Evolutionary conservation across 2,113 vertebrate species (phyloP).

Genomic region (Microtus richardsoni): DNA sequence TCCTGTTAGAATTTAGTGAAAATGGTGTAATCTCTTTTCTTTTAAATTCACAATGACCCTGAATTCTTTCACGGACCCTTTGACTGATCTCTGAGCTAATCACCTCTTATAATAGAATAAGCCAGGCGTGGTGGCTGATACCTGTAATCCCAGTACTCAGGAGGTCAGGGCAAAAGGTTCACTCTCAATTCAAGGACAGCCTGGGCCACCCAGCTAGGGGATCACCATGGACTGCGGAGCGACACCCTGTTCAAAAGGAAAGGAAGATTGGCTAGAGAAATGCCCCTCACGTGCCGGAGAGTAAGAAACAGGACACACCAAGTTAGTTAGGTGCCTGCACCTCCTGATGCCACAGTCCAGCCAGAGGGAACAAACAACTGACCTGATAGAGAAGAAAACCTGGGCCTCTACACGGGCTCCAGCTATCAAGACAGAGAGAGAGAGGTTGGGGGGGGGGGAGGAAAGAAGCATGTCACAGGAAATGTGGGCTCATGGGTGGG

Average conservation of each 20-base stretch:
- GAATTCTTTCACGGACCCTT: not conserved
- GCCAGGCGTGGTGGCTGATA: not conserved
- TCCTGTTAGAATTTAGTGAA: slow-evolving; percentile 23
- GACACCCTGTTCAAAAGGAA: not conserved
- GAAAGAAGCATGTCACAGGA: not conserved
- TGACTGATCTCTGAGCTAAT: not conserved
- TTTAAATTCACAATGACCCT: not conserved
- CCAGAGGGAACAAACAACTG: not conserved
- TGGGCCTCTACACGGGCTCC: not conserved
- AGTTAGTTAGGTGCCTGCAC: not conserved
- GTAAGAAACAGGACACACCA: not conserved
- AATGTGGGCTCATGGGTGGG: not conserved
- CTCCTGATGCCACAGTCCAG: not conserved
- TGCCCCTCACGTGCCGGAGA: not conserved
- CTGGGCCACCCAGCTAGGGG: not conserved
- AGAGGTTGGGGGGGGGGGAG: no score
- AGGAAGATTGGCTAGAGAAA: not conserved
- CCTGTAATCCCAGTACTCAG: not conserved
- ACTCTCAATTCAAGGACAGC: not conserved
- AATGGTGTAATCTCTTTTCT: not conserved
- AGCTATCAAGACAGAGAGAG: not conserved
- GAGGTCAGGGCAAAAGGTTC: not conserved
- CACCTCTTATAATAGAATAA: not conserved
- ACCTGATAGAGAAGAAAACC: not conserved
- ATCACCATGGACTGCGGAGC: not conserved